These are phyloP conservation scores for Abrostola triplasia DNA, from an alignment of 2,888 invertebrate genomes.

Conservation along the genomic window DNA sequence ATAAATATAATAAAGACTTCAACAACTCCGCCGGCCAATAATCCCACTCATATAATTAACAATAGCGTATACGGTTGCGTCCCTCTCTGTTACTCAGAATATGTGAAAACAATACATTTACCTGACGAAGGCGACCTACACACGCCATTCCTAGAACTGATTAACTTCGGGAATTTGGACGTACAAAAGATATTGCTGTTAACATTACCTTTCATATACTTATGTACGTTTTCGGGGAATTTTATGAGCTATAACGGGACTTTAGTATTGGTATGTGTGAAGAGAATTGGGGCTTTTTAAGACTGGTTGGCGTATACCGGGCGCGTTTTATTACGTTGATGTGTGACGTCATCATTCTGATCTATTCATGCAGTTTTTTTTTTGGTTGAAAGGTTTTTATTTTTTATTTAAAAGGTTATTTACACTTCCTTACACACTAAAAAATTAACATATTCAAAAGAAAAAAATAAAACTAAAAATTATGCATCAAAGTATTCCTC, in stretches of 20 bases:
- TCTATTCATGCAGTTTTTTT: too few relatives aligned
- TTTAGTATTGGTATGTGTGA: constrained; percentile 5
- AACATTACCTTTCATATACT: constrained; percentile 12
- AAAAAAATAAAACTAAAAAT: too few relatives aligned
- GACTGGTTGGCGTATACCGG: not conserved
- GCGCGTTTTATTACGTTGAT: too few relatives aligned
- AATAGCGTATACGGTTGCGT: constrained; percentile 18
- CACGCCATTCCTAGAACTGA: constrained; percentile 35
- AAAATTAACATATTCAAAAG: too few relatives aligned
- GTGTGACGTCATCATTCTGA: not conserved
- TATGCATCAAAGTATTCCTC: too few relatives aligned
- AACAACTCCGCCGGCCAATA: not conserved
- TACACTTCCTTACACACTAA: too few relatives aligned
- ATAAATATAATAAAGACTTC: too few relatives aligned
- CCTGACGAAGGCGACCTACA: constrained; percentile 31
- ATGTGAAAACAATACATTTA: constrained; percentile 33
- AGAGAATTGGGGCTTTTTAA: not conserved
- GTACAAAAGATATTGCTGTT: constrained; percentile 9
- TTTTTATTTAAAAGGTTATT: too few relatives aligned
- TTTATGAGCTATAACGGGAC: constrained; percentile 27
- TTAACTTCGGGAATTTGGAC: not conserved
- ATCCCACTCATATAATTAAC: constrained; percentile 1
- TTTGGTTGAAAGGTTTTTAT: too few relatives aligned
- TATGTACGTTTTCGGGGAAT: constrained; percentile 14
- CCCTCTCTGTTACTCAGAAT: constrained; percentile 4